Base-by-base conservation (phyloP, 2,888 invertebrate genomes). In the Acanthoscelides obtectus region DNA sequence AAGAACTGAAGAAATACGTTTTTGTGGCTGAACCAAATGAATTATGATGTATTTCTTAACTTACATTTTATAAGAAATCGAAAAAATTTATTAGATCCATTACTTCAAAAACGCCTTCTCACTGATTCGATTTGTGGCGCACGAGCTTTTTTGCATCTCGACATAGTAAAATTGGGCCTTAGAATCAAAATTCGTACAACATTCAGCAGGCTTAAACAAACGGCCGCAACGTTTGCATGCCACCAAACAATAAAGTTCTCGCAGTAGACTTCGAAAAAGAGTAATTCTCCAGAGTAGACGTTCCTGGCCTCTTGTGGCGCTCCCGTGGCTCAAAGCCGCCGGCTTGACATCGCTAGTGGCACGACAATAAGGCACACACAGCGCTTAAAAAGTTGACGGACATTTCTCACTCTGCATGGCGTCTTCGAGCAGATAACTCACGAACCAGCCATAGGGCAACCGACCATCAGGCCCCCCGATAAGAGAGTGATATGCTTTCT, bases 321-420 rank as follows among this genome's bases (percentile, higher is more conserved):
- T 78, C 79, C 76, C 78, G 76, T 77, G 77, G 75, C 75, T 75
- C 72, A 73, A 72, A 74, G 71, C 69, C 74, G 71, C 69, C 68
- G 74, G 75, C 73, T 74, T 72, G 78, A 73, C 74, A 76, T 75
- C 75, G 67, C 71, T 71, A 45, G 45, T 45, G 45, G 45, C 45
- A 45, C 45, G 45, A 45, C 45, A 45, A 45, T 45, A 45, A 45
- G 45, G 67, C 73, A 76, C 75, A 76, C 73, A 27, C 27, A 68
- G n/a, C 27, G 68, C 45, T 68, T 20, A 21, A 20, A 25, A 45
- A 45, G 45, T 45, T 45, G 69, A 72, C 70, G 77, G 73, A 73
- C 76, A 78, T 79, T 78, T 78, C 76, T 78, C 78, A 79, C 78
- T 70, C 78, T 64, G 77, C 78, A 77, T 77, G 77, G 73, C 73